These are phyloP conservation scores for Acinonyx jubatus DNA, from an alignment of 2,113 vertebrate species.

Conservation along the genomic window DNA sequence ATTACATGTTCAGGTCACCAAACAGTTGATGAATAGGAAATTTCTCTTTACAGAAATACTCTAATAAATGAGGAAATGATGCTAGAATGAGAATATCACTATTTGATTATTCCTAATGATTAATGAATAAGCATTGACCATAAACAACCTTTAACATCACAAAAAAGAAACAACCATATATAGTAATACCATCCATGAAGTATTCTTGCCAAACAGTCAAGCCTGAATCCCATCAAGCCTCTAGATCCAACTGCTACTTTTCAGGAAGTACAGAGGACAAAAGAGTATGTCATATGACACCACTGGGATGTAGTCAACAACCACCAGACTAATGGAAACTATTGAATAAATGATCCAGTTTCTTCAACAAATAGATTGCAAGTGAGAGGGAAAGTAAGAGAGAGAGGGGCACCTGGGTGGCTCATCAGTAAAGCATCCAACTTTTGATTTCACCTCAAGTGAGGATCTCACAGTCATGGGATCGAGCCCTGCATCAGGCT, in stretches of 20 bases:
- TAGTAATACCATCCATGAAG: neutral
- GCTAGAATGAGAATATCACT: neutral
- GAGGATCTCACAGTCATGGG: too few species aligned
- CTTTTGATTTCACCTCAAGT: too few species aligned
- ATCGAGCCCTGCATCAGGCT: too few species aligned
- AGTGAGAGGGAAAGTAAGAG: neutral
- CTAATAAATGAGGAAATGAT: neutral
- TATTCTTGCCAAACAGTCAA: conserved; percentile 8
- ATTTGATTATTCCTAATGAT: conserved; percentile 18
- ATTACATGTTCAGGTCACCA: neutral
- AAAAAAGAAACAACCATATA: neutral
- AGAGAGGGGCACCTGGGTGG: neutral
- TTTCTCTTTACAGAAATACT: conserved; percentile 8
- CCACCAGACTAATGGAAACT: neutral
- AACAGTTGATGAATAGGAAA: neutral
- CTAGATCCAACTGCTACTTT: neutral
- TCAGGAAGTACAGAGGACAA: neutral
- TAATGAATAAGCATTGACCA: neutral
- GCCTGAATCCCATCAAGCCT: neutral
- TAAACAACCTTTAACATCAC: neutral
- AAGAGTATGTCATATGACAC: neutral
- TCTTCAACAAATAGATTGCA: conserved; percentile 17
- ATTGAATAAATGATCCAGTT: neutral
- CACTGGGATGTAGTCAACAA: neutral
- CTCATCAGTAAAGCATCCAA: too few species aligned